Evolutionary conservation across 2,797 vertebrate species (phyloP), one percentile per base, ranked within the genome.

Genomic region (Enteromius treurensis): DNA sequence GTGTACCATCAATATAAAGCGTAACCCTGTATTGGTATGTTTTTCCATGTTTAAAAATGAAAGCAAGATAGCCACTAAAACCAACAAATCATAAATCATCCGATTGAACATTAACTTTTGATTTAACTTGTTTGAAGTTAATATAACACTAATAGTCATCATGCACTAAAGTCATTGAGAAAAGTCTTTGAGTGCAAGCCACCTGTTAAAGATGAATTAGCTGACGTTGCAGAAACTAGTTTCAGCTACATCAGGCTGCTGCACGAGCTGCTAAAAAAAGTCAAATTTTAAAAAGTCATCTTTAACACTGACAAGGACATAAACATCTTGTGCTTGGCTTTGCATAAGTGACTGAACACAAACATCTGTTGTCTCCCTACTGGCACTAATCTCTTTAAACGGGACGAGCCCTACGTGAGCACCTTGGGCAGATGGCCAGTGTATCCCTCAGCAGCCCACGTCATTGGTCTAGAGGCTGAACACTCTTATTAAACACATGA

Each of bases 351-450:
- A 84, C 76, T 82, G 73, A 85, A 87, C 40, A 65, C 78, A 87
- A 87, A 88, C 81, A 77, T 69, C 81, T 87, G 86, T 80, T 68
- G 77, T 85, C 84, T 88, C 32, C 80, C 73, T 69, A 68, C 79
- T 65, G 53, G 37, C 45, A 68, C 69, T 90, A 91, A 91, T 90
- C 90, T 79, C 86, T 83, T 88, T 89, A 71, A 87, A 85, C 40
- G 73, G 74, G 80, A 86, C 80, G 14, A 88, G 79, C 74, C 71
- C 77, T 84, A 79, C 60, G 68, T 85, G 86, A 58, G 75, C 86
- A 49, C 77, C 86, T 79, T 29, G 55, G 60, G 60, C 89, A 91
- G 91, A 91, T 90, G 90, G 90, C 81, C 55, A 67, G 32, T 62
- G 78, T 71, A n/a, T 87, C 37, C 67, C 55, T 78, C 65, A 64